phyloP scores from a whole-genome alignment of 2,888 invertebrate species.

The Sylvicola cinctus region DNA sequence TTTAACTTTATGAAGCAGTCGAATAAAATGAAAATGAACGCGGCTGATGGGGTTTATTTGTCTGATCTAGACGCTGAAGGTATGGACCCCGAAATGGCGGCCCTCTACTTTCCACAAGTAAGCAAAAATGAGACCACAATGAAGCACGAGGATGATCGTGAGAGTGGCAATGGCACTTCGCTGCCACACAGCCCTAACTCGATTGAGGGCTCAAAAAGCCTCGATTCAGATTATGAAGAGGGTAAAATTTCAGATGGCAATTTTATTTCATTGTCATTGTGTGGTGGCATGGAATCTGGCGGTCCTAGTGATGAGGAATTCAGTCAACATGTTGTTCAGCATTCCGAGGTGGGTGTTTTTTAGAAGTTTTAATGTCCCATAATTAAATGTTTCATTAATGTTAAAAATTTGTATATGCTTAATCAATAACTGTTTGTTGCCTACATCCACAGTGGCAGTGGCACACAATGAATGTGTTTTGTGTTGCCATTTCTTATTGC shows the following conservation, averaged over 20 bases:
- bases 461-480: constrained; percentile 1
- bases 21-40: constrained; percentile 35
- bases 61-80: constrained; percentile 77
- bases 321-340: constrained; percentile 31
- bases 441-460: background rate
- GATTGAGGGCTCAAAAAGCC: constrained; percentile 51
- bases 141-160: constrained; percentile 67
- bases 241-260: constrained; percentile 18
- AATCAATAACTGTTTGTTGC: constrained; percentile 1
- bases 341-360: constrained; percentile 24
- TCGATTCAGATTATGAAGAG: constrained; percentile 72
- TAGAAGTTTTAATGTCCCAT: constrained; percentile 19
- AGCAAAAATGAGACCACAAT: constrained; percentile 7
- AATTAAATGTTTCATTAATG: constrained; percentile 31
- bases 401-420: too few species aligned
- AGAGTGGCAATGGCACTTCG: constrained; percentile 91
- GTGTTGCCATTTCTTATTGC: background rate
- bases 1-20: constrained; percentile 79
- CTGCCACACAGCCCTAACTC: constrained; percentile 85
- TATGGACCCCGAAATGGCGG: constrained; percentile 80
- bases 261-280: constrained; percentile 42
- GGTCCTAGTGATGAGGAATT: constrained; percentile 40
- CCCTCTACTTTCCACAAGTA: constrained; percentile 58
- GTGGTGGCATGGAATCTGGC: constrained; percentile 41
- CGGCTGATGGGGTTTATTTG: constrained; percentile 59